Conservation (phyloP, 2,797 vertebrate species). For the Hippoglossus hippoglossus region DNA sequence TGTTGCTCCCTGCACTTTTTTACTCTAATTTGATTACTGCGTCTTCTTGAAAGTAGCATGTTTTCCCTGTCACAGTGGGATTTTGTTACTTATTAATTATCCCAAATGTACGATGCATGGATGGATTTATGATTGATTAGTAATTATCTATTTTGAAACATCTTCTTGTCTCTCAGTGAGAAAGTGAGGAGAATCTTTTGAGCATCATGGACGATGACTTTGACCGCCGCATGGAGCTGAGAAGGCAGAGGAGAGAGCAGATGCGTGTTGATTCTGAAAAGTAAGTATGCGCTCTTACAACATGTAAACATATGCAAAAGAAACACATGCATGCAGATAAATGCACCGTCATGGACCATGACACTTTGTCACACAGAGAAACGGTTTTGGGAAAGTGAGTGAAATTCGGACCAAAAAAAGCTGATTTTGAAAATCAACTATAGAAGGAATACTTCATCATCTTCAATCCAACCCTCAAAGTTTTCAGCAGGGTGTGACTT, state of each 20-base stretch:
- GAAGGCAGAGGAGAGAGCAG: conserved; percentile 98
- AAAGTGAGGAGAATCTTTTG: conserved; percentile 55
- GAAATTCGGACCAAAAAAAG: no score
- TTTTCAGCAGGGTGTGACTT: no score
- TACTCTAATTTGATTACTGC: neutral
- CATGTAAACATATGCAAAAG: neutral
- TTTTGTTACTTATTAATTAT: neutral
- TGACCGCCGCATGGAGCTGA: conserved; percentile 94
- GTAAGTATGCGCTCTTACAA: conserved; percentile 76
- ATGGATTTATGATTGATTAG: neutral
- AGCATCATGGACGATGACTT: conserved; percentile 95
- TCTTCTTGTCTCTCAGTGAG: conserved; percentile 64
- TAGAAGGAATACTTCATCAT: no score
- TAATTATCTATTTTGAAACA: neutral
- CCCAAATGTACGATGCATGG: neutral
- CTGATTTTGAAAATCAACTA: no score
- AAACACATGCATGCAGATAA: neutral
- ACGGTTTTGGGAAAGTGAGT: neutral
- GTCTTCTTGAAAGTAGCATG: neutral
- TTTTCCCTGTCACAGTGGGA: no score
- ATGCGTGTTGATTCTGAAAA: conserved; percentile 92
- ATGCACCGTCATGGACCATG: neutral
- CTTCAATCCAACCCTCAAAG: no score
- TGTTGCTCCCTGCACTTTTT: conserved; percentile 40
- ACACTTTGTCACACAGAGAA: neutral